These are phyloP conservation scores for Octodon degus DNA, from an alignment of 2,113 vertebrate species.

Conservation along the genomic window DNA sequence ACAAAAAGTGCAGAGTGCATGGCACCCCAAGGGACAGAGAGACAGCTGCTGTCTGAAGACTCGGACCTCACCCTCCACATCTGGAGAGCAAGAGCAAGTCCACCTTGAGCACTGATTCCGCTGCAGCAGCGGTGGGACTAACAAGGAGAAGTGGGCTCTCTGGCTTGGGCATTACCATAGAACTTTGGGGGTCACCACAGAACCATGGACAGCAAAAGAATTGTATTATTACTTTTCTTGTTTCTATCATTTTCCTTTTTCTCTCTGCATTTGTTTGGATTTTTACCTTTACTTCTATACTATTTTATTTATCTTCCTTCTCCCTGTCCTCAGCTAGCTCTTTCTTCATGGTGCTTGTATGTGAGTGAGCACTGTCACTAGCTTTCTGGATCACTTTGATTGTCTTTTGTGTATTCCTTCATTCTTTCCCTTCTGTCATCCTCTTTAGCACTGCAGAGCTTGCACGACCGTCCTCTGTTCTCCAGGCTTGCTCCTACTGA, in stretches of 20 bases:
- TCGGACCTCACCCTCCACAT: not conserved
- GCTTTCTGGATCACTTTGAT: not conserved
- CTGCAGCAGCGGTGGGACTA: not conserved
- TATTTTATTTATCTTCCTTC: not conserved
- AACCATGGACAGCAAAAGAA: not conserved
- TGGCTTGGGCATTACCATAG: not conserved
- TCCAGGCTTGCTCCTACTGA: not conserved
- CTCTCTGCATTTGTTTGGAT: not conserved
- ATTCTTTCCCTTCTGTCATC: not conserved
- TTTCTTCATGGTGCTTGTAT: not conserved
- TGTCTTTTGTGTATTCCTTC: not conserved
- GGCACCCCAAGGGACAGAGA: not conserved
- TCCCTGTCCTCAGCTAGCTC: not conserved
- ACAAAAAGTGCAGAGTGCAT: not conserved
- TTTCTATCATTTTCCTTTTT: not conserved
- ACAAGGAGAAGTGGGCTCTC: not conserved
- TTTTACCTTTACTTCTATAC: not conserved
- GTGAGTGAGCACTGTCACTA: not conserved
- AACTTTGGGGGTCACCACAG: not conserved
- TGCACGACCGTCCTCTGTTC: not conserved
- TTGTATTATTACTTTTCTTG: not conserved
- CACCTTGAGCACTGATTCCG: not conserved
- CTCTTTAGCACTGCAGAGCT: not conserved
- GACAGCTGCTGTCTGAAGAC: not conserved
- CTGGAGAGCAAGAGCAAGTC: not conserved